These are phyloP conservation scores for Labeo calbasu DNA, from an alignment of 2,797 vertebrate species.

Conservation along the genomic window DNA sequence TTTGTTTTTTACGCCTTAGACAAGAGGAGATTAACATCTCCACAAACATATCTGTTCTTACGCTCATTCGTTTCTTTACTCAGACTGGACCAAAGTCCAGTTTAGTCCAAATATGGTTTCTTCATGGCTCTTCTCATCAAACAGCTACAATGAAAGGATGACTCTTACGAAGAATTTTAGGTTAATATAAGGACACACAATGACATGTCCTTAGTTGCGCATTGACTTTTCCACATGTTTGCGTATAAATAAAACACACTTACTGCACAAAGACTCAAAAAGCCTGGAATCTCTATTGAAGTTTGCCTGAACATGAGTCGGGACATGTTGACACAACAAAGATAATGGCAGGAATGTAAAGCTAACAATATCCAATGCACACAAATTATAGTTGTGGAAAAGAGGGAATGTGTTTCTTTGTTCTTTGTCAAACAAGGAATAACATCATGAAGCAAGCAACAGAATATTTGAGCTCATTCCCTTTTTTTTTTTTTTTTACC, in stretches of 20 bases:
- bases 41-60: slow-evolving; percentile 69
- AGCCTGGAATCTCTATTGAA: slow-evolving; percentile 6
- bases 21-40: slow-evolving; percentile 66
- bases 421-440: slow-evolving; percentile 75
- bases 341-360: slow-evolving; percentile 59
- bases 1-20: slow-evolving; percentile 65
- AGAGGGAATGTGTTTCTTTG: slow-evolving; percentile 69
- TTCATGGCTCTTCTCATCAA: slow-evolving; percentile 35
- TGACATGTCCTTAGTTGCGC: background rate
- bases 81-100: slow-evolving; percentile 20
- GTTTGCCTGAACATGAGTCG: slow-evolving; percentile 46
- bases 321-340: slow-evolving; percentile 59
- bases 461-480: slow-evolving; percentile 65
- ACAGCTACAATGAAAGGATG: background rate
- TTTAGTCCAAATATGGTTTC: slow-evolving; percentile 37
- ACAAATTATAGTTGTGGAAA: slow-evolving; percentile 44
- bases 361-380: slow-evolving; percentile 48
- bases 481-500: slow-evolving; percentile 48
- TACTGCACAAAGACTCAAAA: slow-evolving; percentile 11
- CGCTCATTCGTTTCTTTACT: slow-evolving; percentile 31
- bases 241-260: slow-evolving; percentile 8
- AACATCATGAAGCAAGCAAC: slow-evolving; percentile 61
- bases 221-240: slow-evolving; percentile 1
- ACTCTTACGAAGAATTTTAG: background rate
- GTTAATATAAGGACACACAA: slow-evolving; percentile 5